Evolutionary conservation across 2,113 vertebrate species (phyloP), one percentile per base, ranked within the genome.

Genomic region (Leucosticte australis): DNA sequence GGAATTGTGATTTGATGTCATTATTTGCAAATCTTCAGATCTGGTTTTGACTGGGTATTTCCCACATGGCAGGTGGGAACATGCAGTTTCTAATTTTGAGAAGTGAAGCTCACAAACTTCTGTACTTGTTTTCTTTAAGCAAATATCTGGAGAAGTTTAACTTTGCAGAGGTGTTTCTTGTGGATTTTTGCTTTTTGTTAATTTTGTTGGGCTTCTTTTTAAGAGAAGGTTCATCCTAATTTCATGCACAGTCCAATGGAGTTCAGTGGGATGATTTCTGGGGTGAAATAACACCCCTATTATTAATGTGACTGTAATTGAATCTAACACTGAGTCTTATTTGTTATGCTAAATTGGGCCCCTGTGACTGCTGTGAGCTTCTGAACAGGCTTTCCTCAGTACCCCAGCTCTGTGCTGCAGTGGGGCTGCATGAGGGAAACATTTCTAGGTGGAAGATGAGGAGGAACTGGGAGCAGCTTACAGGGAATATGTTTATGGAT

Each of bases 1-100:
- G 73, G 92, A 92, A 96, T 73, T 83, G 76, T 87, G 89, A 89
- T 83, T 79, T 95, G 68, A 85, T 90, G 75, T 85, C 81, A 83
- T 93, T 93, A 68, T 86, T 97, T 96, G 80, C 77, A 83, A 42
- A 89, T 89, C 84, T 70, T 92, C 87, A 67, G 80, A 65, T 73
- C 30, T 73, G 91, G 65, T 80, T 96, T 95, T 14, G 19, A 52
- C 70, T 60, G 77, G 47, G 23, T 57, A 50, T 95, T 95, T 95
- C 62, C 63, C 85, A 42, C 44, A 37, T 49, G 35, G 60, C 44
- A 57, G 57, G 37, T 57, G 53, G 76, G 33, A 74, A 46, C 24
- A 13, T 57, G 42, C 35, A 56, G 30, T 63, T 88, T 83, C 62
- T 63, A 44, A 13, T 73, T 92, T 70, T 93, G 47, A 64, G 57